Conservation (phyloP, 2,888 invertebrate species). For the Phoronis australis region DNA sequence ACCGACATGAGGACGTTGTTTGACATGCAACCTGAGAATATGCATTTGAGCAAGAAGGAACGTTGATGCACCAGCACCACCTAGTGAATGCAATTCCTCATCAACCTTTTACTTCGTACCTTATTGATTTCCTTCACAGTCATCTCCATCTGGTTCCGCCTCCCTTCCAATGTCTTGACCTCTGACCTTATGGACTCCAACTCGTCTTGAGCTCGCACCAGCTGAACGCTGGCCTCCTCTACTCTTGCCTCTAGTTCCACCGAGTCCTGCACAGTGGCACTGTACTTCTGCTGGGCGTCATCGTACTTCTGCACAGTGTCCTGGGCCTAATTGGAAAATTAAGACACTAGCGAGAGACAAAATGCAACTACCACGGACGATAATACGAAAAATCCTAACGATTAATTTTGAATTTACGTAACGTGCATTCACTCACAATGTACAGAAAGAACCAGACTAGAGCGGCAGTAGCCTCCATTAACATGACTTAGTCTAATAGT, state of each 20-base stretch:
- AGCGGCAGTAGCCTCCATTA: too few species aligned
- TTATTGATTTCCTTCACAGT: conserved; percentile 35
- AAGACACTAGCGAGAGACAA: not conserved
- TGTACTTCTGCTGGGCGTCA: conserved; percentile 27
- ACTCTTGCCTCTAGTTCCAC: conserved; percentile 40
- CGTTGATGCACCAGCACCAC: conserved; percentile 30
- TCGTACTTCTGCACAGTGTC: conserved; percentile 34
- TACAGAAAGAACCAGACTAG: too few species aligned
- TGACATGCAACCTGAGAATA: not conserved
- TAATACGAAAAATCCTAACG: too few species aligned
- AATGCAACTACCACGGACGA: too few species aligned
- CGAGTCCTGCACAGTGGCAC: conserved; percentile 30
- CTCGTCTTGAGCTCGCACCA: conserved; percentile 34
- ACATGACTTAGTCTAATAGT: too few species aligned
- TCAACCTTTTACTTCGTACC: conserved; percentile 16
- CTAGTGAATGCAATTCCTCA: conserved; percentile 33
- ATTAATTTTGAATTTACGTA: too few species aligned
- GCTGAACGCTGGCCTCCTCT: conserved; percentile 34
- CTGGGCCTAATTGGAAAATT: too few species aligned
- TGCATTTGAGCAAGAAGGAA: not conserved
- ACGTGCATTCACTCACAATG: too few species aligned
- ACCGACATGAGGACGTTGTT: not conserved
- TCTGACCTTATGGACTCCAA: conserved; percentile 27
- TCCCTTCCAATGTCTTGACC: conserved; percentile 25
- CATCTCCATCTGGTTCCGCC: conserved; percentile 29